Conservation (phyloP, 2,888 invertebrate genomes). For the Dynastes grantii region DNA sequence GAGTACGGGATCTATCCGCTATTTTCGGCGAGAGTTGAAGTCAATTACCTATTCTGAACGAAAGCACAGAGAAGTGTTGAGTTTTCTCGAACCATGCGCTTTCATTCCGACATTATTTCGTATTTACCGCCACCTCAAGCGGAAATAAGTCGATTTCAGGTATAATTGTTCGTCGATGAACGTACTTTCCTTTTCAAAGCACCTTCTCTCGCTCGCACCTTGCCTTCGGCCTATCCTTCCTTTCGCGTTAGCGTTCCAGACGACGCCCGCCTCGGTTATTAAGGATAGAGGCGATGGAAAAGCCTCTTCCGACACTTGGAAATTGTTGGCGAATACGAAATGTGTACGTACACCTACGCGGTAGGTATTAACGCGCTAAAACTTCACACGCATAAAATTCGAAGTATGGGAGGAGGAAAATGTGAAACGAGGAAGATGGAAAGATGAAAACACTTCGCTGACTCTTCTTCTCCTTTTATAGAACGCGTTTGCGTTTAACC, state of each 20-base stretch:
- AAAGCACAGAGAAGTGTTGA: background rate
- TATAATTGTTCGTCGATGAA: constrained; percentile 37
- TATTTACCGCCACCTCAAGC: constrained; percentile 37
- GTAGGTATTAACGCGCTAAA: constrained; percentile 8
- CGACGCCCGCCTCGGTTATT: background rate
- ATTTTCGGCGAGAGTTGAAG: constrained; percentile 31
- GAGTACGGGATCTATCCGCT: constrained; percentile 13
- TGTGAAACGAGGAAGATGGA: too few relatives aligned
- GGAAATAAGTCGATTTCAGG: constrained; percentile 40
- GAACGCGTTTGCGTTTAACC: constrained; percentile 27
- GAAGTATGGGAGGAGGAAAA: too few relatives aligned
- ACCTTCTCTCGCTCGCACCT: background rate
- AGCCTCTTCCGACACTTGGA: constrained; percentile 5
- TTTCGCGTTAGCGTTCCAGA: too few relatives aligned
- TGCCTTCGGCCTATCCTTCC: background rate
- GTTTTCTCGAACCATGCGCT: constrained; percentile 1
- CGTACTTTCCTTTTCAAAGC: constrained; percentile 26
- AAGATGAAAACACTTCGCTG: background rate
- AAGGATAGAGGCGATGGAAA: background rate
- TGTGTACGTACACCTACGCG: constrained; percentile 1
- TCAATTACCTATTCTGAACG: constrained; percentile 22
- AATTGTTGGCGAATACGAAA: constrained; percentile 12
- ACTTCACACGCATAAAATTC: background rate
- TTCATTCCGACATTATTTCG: constrained; percentile 25
- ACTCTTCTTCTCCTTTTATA: background rate